phyloP scores from a whole-genome alignment of 2,797 vertebrate genomes.

The Rhodeus uyekii region DNA sequence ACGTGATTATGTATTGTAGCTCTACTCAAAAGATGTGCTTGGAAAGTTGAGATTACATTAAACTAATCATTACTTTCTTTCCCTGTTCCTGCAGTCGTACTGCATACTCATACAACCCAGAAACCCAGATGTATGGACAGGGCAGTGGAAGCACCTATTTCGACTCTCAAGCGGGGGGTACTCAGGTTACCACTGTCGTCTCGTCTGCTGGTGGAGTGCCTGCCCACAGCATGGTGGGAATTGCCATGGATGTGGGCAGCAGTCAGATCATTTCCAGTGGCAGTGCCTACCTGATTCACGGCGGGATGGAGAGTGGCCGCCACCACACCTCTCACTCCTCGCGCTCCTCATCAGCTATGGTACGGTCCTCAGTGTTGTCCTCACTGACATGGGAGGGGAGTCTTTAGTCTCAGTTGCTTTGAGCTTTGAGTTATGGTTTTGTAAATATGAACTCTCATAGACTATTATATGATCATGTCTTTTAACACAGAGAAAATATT shows the following conservation, averaged over 20 bases:
- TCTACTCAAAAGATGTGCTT: background rate
- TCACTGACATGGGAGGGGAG: slow-evolving; percentile 20
- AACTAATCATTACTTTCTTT: background rate
- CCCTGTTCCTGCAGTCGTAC: slow-evolving; percentile 78
- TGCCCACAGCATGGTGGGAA: slow-evolving; percentile 94
- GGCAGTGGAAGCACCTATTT: slow-evolving; percentile 89
- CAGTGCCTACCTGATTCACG: slow-evolving; percentile 94
- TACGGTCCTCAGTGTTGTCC: slow-evolving; percentile 61
- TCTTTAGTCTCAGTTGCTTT: background rate
- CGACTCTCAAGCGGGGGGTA: slow-evolving; percentile 84
- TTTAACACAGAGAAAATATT: background rate
- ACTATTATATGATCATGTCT: background rate
- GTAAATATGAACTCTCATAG: background rate
- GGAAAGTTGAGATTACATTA: background rate
- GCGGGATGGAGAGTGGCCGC: slow-evolving; percentile 88
- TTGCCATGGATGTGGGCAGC: slow-evolving; percentile 91
- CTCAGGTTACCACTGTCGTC: slow-evolving; percentile 91
- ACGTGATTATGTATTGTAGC: no score
- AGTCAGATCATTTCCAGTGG: slow-evolving; percentile 91
- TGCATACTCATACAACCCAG: slow-evolving; percentile 90
- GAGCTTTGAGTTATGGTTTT: background rate
- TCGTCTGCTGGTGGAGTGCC: slow-evolving; percentile 87
- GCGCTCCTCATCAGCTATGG: slow-evolving; percentile 96
- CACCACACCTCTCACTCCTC: slow-evolving; percentile 91
- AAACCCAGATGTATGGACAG: slow-evolving; percentile 90